Evolutionary conservation across 2,888 invertebrate species (phyloP), one percentile per base, ranked within the genome.

Genomic region (Piscicola geometra): DNA sequence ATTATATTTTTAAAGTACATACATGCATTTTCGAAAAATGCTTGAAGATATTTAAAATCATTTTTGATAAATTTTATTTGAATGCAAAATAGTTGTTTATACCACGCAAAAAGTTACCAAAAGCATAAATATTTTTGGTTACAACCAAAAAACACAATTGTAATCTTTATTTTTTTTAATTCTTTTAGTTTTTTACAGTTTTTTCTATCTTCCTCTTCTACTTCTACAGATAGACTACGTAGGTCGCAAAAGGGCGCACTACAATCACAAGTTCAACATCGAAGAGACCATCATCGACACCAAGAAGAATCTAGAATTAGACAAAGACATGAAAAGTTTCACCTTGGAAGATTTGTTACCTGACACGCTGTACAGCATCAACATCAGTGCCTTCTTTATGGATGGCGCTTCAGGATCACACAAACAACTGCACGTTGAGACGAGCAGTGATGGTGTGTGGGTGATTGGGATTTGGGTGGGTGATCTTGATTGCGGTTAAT

Each of bases 341-440:
- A 78, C 80, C 1, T 81, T 85, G 30, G 79, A 81, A 33, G 80
- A 81, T 47, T 81, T 85, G 12, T 78, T 80, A 68, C 84, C 85
- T 2, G 82, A 82, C 75, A 84, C 83, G 78, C 80, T 81, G 36
- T 84, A 83, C 79, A 81, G 80, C 71, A 84, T 85, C 79, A 84
- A 84, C 79, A 83, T 85, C 76, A 83, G 81, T 28, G 82, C 84
- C n/a, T 78, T 79, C 50, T 85, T 83, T 79, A 78, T 79, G 56
- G 82, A 84, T 77, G 83, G 82, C 1, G 67, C 78, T 1, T 79
- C 78, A 69, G 84, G 84, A 1, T 80, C 81, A 12, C 78, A 78
- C 1, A 79, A 81, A 32, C 78, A 77, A 36, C 78, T 83, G 5
- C 81, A 80, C 41, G 81, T 82, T 21, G 82, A 84, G 76, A 85